Base-by-base conservation (phyloP, 2,113 vertebrate species). In the Datnioides undecimradiatus region DNA sequence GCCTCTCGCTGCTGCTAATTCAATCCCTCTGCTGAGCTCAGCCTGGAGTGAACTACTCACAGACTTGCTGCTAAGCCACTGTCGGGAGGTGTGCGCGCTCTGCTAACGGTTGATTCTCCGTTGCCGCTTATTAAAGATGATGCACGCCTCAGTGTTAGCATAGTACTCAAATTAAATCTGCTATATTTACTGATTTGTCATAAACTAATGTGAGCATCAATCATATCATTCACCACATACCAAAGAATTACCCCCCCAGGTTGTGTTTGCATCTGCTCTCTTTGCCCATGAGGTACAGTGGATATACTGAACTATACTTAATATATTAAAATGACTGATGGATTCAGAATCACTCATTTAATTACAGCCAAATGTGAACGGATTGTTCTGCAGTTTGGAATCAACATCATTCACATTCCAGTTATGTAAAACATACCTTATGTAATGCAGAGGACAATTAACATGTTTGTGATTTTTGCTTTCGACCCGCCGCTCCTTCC, bases 11-110 rank as follows among this genome's bases (percentile, higher is more conserved):
- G 69, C 76, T 85, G 79, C 66, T 92, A 91, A 92, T 90, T 84
- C 82, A 81, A 79, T 82, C 84, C 85, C 66, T 80, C 76, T 85
- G 79, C 88, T 90, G 81, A 87, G 80, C 85, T 82, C 85, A 86
- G 84, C 86, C 77, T n/a, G 57, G 33, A 71, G 76, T 83, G 58
- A 83, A 84, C 79, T 67, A 57, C 80, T 82, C 76, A 79, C 60
- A 52, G 67, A 58, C 71, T 88, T 86, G 82, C 79, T 63, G 71
- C 68, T 76, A 58, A 57, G 80, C 62, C 60, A 12, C 48, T 27
- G 23, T 14, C 36, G 66, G 49, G 57, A 62, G 62, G 33, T 54
- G 41, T 38, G n/a, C 12, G 13, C 60, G 2, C 21, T 14, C 40
- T 83, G 60, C 60, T 31, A 52, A 63, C 54, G 11, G 27, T 46